Conservation (phyloP, 1,140 invertebrate genomes). For the Aradophagus sp. region DNA sequence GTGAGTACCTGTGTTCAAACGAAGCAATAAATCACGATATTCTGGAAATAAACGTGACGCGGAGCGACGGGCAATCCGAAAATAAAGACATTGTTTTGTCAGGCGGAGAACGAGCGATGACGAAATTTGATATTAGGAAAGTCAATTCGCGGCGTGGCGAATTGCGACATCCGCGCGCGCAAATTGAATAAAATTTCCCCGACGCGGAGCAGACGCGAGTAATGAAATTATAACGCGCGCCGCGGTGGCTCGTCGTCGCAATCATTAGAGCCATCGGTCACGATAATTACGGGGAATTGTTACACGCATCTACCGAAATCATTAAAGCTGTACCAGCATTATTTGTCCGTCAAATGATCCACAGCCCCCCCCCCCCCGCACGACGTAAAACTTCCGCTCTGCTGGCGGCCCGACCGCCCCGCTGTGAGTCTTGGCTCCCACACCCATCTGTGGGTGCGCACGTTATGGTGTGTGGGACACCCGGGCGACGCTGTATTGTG, state of each 20-base stretch:
- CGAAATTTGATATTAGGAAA: constrained; percentile 42
- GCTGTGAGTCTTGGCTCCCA: too few relatives aligned
- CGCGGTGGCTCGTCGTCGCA: not conserved
- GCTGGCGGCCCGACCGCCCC: too few relatives aligned
- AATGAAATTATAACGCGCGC: constrained; percentile 11
- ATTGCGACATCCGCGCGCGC: not conserved
- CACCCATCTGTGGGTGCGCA: too few relatives aligned
- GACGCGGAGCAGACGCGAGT: not conserved
- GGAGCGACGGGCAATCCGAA: constrained; percentile 29
- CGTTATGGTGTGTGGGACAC: too few relatives aligned
- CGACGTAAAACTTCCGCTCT: too few relatives aligned
- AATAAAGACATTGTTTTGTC: constrained; percentile 44
- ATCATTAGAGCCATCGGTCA: constrained; percentile 1
- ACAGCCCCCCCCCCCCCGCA: too few relatives aligned
- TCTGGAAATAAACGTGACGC: constrained; percentile 11
- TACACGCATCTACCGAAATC: not conserved
- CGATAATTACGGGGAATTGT: not conserved
- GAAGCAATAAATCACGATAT: constrained; percentile 13
- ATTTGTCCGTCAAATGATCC: constrained; percentile 11
- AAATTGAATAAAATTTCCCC: constrained; percentile 8
- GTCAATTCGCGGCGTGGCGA: constrained; percentile 4
- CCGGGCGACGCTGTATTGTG: too few relatives aligned
- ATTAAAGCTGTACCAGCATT: not conserved
- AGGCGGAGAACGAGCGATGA: constrained; percentile 13
- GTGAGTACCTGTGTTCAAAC: constrained; percentile 2